These are phyloP conservation scores for Achroia grisella DNA, from an alignment of 1,140 invertebrate species.

Conservation along the genomic window DNA sequence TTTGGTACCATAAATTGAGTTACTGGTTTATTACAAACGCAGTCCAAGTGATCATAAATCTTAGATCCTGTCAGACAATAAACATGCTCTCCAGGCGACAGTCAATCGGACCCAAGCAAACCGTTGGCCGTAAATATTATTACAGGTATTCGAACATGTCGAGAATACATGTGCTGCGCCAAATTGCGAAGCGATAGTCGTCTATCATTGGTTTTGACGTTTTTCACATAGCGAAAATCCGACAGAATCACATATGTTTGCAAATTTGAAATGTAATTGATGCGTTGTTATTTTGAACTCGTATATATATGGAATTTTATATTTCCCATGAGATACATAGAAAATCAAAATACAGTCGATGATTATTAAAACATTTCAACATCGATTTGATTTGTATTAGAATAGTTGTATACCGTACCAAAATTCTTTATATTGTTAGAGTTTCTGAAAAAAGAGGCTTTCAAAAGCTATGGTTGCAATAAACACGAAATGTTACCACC, in stretches of 20 bases:
- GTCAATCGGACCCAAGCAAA: conserved; percentile 30
- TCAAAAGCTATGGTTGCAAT: too few species aligned
- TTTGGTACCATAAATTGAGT: conserved; percentile 38
- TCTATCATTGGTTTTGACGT: conserved; percentile 36
- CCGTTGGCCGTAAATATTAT: conserved; percentile 25
- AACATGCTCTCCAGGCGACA: conserved; percentile 33
- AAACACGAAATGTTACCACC: too few species aligned
- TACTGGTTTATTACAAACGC: conserved; percentile 39
- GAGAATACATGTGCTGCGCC: conserved; percentile 21
- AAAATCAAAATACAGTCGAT: too few species aligned
- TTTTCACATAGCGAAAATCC: conserved; percentile 31
- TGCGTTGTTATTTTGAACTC: too few species aligned
- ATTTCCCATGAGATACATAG: too few species aligned
- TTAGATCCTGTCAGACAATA: conserved; percentile 19
- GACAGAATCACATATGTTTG: conserved; percentile 29
- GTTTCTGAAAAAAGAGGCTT: too few species aligned
- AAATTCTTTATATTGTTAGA: too few species aligned
- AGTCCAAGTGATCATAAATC: conserved; percentile 32
- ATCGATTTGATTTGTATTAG: too few species aligned
- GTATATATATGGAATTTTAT: too few species aligned
- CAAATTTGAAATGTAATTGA: conserved; percentile 29
- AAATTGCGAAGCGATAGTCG: conserved; percentile 34
- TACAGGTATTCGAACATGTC: conserved; percentile 20
- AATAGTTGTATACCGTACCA: too few species aligned
- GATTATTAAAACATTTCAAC: too few species aligned